Base-by-base conservation (phyloP, 1,140 invertebrate species). In the Probaryconus sp. region DNA sequence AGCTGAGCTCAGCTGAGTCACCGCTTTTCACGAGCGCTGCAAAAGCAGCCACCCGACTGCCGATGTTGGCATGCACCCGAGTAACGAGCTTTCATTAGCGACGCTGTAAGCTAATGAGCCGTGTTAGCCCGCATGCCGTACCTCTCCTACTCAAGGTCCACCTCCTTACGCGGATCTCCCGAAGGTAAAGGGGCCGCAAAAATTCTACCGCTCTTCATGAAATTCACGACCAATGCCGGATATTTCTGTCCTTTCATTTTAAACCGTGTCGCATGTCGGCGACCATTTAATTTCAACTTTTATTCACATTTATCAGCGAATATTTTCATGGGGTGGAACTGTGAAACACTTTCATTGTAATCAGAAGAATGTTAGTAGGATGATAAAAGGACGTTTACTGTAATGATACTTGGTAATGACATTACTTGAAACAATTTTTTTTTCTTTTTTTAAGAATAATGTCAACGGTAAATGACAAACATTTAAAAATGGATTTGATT, bases 1-100 rank as follows among this genome's bases (percentile, higher is more conserved):
- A 80, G 80, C 81, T 79, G 82, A 83, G 81, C 83, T 75, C 78
- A 80, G 80, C 81, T 79, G 82, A 83, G 81, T 83, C 76, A 76
- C 61, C 69, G 71, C n/a, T n/a, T n/a, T n/a, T n/a, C 42, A 60
- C 38, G 79, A 68, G 64, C 30, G 48, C 56, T 2, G 35, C 45
- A 16, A 45, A 56, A 51, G 69, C 78, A 74, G 79, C 78, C 77
- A 79, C 58, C 64, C 43, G 67, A 65, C 65, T 33, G 50, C 40
- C 64, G 81, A 81, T 82, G 79, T 45, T 58, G 45, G 72, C 79
- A 78, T 82, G 81, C 79, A 78, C 68, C 76, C 82, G 74, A 78
- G 81, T 85, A 87, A 87, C 83, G 85, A 87, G 83, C 83, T 87
- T 87, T 87, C 85, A 86, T 87, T 87, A 87, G 83, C 83, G 83